Conservation (phyloP, 2,113 vertebrate genomes). For the Eleginops maclovinus region DNA sequence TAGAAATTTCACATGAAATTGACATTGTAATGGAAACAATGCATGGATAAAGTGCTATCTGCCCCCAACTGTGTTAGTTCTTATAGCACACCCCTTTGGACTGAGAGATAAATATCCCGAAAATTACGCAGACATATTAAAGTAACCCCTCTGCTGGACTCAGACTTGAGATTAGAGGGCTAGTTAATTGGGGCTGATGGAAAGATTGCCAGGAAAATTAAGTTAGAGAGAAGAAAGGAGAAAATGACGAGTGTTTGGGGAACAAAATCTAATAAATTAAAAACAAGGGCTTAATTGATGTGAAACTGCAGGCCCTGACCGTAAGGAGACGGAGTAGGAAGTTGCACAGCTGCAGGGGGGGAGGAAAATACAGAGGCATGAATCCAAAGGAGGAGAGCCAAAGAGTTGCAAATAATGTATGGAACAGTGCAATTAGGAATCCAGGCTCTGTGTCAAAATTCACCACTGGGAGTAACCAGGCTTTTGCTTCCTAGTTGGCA, state of each 20-base stretch:
- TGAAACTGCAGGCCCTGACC: constrained; percentile 45
- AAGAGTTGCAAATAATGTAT: constrained; percentile 56
- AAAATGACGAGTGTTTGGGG: constrained; percentile 52
- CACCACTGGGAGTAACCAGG: constrained; percentile 36
- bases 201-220: constrained; percentile 38
- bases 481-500: constrained; percentile 42
- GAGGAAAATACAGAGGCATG: background rate
- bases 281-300: constrained; percentile 44
- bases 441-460: constrained; percentile 32
- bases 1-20: background rate
- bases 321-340: constrained; percentile 12
- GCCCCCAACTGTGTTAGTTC: constrained; percentile 13
- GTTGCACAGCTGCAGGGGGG: background rate
- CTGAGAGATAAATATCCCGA: constrained; percentile 21
- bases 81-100: background rate
- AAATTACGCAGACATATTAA: constrained; percentile 43
- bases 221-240: constrained; percentile 49
- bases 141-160: constrained; percentile 45
- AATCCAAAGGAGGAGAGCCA: constrained; percentile 10
- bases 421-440: constrained; percentile 32
- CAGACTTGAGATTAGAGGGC: constrained; percentile 17
- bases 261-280: constrained; percentile 58
- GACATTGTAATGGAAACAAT: background rate
- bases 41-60: background rate
- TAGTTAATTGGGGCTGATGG: constrained; percentile 63